Evolutionary conservation across 2,888 invertebrate genomes (phyloP), one percentile per base, ranked within the genome.

Genomic region (Lampropteryx suffumata): DNA sequence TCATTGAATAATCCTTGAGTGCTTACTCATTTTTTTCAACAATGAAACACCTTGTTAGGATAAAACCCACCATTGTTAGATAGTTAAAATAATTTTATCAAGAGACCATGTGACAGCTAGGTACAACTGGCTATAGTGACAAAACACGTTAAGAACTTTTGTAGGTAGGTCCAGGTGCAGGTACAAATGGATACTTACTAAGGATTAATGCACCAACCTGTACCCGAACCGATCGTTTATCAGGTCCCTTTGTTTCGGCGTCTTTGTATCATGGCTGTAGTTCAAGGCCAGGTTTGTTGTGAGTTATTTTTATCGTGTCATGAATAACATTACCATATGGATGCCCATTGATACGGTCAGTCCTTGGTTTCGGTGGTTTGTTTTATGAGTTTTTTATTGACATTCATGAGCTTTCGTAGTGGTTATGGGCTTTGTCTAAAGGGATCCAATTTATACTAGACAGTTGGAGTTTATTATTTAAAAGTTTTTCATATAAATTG

Each of bases 121-220:
- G n/a, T n/a, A n/a, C n/a, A n/a, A n/a, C n/a, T n/a, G n/a, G n/a
- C n/a, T n/a, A n/a, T n/a, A n/a, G n/a, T n/a, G n/a, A n/a, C n/a
- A n/a, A n/a, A n/a, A n/a, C n/a, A n/a, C n/a, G n/a, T n/a, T n/a
- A n/a, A n/a, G n/a, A n/a, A n/a, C n/a, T n/a, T n/a, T n/a, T n/a
- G n/a, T n/a, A n/a, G n/a, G n/a, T n/a, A n/a, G n/a, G n/a, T n/a
- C n/a, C n/a, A n/a, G n/a, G n/a, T n/a, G n/a, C n/a, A n/a, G n/a
- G n/a, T 32, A 41, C 30, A 13, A 13, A 27, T 34, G 8, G 26
- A 27, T 26, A 30, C 14, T 14, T 17, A 32, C 75, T 74, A 63
- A 75, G 78, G 82, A 80, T 82, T 75, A 78, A 79, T 76, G 73
- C 71, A 62, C 61, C 65, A 61, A 56, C 34, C 59, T 52, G 60